A percentile compares a stretch with the other conserved stretches of the same genome.
phyloP scores from a whole-genome alignment of 2,888 invertebrate genomes.

The Pardosa pseudoannulata region DNA sequence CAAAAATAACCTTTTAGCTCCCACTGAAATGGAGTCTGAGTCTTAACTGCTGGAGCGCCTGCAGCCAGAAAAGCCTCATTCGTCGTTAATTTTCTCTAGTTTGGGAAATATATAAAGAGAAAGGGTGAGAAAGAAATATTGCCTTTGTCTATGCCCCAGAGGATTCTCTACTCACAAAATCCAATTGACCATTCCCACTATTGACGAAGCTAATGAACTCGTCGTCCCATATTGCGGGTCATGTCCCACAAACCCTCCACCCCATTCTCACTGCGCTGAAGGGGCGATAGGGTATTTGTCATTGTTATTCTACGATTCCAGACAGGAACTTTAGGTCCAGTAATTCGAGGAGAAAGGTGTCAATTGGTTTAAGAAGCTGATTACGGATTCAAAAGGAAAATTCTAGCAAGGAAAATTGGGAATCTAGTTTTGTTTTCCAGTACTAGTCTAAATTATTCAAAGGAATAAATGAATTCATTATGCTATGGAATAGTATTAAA shows the following conservation, averaged over 20 bases:
- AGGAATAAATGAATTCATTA: no score
- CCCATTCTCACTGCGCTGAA: background rate
- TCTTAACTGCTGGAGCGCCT: background rate
- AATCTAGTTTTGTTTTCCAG: no score
- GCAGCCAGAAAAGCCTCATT: background rate
- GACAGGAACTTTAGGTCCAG: background rate
- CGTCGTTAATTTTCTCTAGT: background rate
- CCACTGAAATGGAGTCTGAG: no score
- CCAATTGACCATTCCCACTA: conserved; percentile 63
- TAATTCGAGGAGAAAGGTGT: conserved; percentile 39
- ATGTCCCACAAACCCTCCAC: conserved; percentile 18
- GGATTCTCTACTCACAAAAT: conserved; percentile 46
- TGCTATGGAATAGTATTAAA: no score
- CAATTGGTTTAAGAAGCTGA: conserved; percentile 13
- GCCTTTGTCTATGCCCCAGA: conserved; percentile 56
- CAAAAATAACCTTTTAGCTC: no score
- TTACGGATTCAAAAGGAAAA: no score
- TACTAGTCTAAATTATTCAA: no score
- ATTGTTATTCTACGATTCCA: conserved; percentile 37
- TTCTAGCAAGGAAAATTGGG: no score
- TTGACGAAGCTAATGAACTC: conserved; percentile 70
- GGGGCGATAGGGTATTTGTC: conserved; percentile 44
- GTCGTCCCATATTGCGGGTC: conserved; percentile 36
- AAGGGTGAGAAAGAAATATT: conserved; percentile 53
- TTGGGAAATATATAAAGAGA: background rate